Conservation (phyloP, 2,113 vertebrate species). For the Pluvialis apricaria region DNA sequence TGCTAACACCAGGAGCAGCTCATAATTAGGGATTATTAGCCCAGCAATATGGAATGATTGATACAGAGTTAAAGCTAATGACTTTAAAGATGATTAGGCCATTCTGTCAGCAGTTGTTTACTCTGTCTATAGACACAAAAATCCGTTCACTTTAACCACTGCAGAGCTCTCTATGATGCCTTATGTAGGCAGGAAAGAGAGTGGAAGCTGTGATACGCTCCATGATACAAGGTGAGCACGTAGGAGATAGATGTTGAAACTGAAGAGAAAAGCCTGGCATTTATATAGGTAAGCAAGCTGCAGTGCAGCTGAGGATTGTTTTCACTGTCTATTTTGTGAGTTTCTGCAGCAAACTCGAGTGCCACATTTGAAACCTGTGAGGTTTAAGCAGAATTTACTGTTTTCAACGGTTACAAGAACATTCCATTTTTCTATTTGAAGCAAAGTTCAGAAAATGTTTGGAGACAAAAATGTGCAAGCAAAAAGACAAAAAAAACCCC, state of each 20-base stretch:
- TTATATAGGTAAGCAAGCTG: not conserved
- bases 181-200: not conserved
- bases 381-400: not conserved
- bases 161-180: not conserved
- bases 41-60: constrained; percentile 7
- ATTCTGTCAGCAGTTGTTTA: constrained; percentile 20
- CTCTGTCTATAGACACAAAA: not conserved
- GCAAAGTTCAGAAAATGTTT: not conserved
- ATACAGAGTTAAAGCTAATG: constrained; percentile 14
- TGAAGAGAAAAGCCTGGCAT: not conserved
- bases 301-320: not conserved
- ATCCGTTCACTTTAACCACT: not conserved
- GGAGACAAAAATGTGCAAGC: not conserved
- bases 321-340: not conserved
- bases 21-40: constrained; percentile 42
- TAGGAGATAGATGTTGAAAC: not conserved
- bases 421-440: not conserved
- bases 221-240: not conserved
- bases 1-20: not conserved
- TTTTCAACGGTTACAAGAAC: not conserved
- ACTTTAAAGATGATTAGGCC: not conserved
- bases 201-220: not conserved
- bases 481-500: not conserved
- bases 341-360: not conserved
- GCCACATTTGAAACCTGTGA: not conserved